A percentile compares a stretch with the other conserved stretches of the same genome.
phyloP scores from a whole-genome alignment of 2,797 vertebrate genomes.

The Netta rufina region DNA sequence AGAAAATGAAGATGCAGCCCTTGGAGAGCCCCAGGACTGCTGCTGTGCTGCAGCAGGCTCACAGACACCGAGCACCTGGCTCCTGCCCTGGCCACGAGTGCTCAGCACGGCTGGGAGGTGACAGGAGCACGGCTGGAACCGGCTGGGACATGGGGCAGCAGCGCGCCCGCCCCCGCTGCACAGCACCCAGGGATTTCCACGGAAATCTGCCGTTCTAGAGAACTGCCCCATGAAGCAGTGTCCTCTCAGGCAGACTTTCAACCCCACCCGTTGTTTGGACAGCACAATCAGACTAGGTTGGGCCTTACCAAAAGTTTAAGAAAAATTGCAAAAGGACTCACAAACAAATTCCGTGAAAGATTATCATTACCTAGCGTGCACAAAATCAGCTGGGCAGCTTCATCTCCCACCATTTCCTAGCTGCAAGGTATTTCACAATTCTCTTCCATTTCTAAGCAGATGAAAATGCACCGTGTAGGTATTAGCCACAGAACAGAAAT shows the following conservation, averaged over 20 bases:
- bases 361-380: fast-evolving
- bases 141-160: not conserved
- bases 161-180: not conserved
- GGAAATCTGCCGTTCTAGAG: not conserved
- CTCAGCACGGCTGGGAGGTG: not conserved
- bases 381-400: fast-evolving
- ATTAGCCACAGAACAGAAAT: conserved; percentile 11
- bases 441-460: not conserved
- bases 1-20: not conserved
- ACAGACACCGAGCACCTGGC: not conserved
- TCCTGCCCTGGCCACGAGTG: not conserved
- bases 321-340: not conserved
- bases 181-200: not conserved
- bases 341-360: fast-evolving
- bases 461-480: not conserved
- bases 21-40: fast-evolving
- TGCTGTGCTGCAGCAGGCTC: not conserved
- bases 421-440: not conserved
- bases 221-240: not conserved
- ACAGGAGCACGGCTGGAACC: not conserved
- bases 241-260: not conserved
- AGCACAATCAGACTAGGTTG: not conserved
- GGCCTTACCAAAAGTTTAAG: not conserved
- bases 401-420: not conserved
- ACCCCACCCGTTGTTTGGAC: fast-evolving